Base-by-base conservation (phyloP, 1,140 invertebrate genomes). In the Drosophila tropicalis region DNA sequence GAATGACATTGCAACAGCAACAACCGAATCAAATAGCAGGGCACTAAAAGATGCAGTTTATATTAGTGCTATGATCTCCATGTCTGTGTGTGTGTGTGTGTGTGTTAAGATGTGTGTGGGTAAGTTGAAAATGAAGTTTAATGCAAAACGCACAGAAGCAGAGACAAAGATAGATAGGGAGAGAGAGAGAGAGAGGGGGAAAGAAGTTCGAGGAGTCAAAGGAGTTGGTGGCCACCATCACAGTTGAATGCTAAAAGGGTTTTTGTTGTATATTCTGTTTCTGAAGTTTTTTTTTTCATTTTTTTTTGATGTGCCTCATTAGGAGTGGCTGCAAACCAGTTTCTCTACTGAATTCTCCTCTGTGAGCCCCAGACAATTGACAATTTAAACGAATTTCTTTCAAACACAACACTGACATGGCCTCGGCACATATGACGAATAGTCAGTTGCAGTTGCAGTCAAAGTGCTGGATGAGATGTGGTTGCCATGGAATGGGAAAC, bases 341-440 rank as follows among this genome's bases (percentile, higher is more conserved):
- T 86, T 54, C 32, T 25, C 25, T 39, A 12, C 36, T 40, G 51
- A 67, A 41, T 57, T 57, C 39, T 61, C 72, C 60, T 36, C 36
- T 39, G 10, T 39, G 65, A 78, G 44, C 84, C 70, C 76, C 79
- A 87, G 84, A 86, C 76, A 86, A 86, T 86, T 86, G 84, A 86
- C 83, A 86, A 87, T 89, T 86, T 86, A 87, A 86, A 86, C 79
- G 83, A 86, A 86, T 86, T 86, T 86, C 83, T 79, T 86, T 87
- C 83, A 87, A 86, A 86, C 76, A 73, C 76, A 71, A 47, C 76
- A 67, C 83, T 86, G 83, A 86, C 79, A 83, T 87, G 70, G 82
- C 83, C 64, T 55, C 76, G 67, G 65, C 83, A 80, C 76, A 86
- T 83, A 86, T 86, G 83, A 86, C 83, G 83, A 86, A 87, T 86